phyloP scores from a whole-genome alignment of 2,113 vertebrate genomes.

The Prolemur simus region DNA sequence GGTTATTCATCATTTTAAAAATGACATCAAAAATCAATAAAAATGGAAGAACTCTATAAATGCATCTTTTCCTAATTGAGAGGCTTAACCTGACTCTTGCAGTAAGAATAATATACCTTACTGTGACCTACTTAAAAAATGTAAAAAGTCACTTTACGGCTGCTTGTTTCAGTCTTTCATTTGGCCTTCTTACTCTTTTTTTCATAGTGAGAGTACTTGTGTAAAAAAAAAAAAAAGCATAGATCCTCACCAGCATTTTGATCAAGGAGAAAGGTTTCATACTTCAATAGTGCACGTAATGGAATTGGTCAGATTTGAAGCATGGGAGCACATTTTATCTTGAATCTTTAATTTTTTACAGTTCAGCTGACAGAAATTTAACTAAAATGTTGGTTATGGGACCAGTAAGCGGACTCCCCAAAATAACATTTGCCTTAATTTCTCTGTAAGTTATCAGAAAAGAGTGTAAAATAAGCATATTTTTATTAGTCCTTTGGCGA shows the following conservation, averaged over 20 bases:
- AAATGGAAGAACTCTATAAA: conserved; percentile 78
- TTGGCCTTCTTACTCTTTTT: conserved; percentile 66
- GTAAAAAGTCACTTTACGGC: conserved; percentile 70
- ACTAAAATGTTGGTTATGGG: conserved; percentile 80
- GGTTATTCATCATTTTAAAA: conserved; percentile 79
- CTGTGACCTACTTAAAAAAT: conserved; percentile 77
- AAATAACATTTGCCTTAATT: conserved; percentile 65
- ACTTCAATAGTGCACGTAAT: conserved; percentile 88
- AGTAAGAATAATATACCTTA: conserved; percentile 77
- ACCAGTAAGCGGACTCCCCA: conserved; percentile 70
- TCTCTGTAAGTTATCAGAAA: conserved; percentile 53
- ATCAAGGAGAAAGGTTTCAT: conserved; percentile 85
- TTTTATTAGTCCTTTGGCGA: conserved; percentile 63
- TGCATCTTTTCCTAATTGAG: conserved; percentile 77
- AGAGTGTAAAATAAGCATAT: not conserved
- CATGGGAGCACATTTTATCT: conserved; percentile 83
- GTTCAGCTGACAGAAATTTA: conserved; percentile 83
- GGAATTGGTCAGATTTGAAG: conserved; percentile 85
- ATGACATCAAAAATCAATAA: conserved; percentile 79
- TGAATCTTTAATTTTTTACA: conserved; percentile 87
- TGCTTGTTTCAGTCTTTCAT: conserved; percentile 71
- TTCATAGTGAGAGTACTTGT: not conserved
- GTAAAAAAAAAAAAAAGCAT: not conserved
- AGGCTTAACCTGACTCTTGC: conserved; percentile 76
- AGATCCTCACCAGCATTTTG: conserved; percentile 78